phyloP scores from a whole-genome alignment of 2,113 vertebrate species.

The Prolemur simus region DNA sequence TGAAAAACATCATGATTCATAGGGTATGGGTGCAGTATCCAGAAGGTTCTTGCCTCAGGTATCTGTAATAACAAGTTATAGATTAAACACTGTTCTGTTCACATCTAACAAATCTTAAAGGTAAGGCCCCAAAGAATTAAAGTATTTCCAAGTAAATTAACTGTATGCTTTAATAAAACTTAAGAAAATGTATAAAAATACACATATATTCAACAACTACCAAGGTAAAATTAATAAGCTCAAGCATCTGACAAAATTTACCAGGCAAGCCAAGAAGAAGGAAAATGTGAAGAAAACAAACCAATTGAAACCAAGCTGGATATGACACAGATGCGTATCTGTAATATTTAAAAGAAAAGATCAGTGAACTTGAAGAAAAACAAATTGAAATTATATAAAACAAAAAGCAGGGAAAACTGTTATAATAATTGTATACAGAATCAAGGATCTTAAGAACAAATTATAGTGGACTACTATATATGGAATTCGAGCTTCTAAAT shows the following conservation, averaged over 20 bases:
- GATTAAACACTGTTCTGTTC: neutral
- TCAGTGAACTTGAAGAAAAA: neutral
- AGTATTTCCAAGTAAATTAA: neutral
- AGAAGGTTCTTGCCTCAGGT: neutral
- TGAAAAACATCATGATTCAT: neutral
- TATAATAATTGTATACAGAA: neutral
- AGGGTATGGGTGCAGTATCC: neutral
- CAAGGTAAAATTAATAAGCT: neutral
- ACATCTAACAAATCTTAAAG: neutral
- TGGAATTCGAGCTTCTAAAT: neutral
- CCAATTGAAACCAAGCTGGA: neutral
- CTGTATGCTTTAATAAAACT: neutral
- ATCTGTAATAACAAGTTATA: neutral
- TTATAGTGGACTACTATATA: neutral
- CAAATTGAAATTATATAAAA: neutral
- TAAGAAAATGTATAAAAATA: neutral
- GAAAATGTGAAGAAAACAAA: neutral
- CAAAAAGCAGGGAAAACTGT: neutral
- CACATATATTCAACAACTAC: neutral
- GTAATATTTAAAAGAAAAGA: neutral
- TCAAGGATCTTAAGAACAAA: neutral
- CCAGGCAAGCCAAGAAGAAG: neutral
- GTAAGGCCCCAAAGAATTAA: neutral
- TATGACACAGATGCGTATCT: neutral
- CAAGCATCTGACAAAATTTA: neutral